A percentile compares a stretch with the other conserved stretches of the same genome.
Evolutionary conservation across 2,888 invertebrate species (phyloP).

Genomic region (Brachypterus glaber): DNA sequence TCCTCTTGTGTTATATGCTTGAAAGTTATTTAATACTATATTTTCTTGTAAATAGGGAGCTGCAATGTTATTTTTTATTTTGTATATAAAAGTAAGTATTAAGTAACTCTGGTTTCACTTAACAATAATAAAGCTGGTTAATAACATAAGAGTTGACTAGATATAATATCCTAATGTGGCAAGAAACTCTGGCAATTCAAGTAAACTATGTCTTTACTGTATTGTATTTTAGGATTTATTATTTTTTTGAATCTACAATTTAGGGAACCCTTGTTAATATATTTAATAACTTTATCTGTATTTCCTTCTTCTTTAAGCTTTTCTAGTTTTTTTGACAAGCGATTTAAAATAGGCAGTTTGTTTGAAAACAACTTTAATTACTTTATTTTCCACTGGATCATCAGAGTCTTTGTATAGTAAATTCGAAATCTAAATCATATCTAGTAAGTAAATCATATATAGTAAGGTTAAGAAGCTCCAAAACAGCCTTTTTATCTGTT

Average conservation of each 20-base stretch:
- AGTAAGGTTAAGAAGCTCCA: not conserved
- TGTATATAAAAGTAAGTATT: too few relatives aligned
- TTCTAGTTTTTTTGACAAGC: conserved; percentile 1
- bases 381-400: not conserved
- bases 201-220: not conserved
- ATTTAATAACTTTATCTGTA: not conserved
- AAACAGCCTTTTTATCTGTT: not conserved
- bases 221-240: not conserved
- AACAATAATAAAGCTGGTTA: not conserved
- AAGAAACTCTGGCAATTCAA: not conserved
- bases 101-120: conserved; percentile 1
- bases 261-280: conserved; percentile 20
- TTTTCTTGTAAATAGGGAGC: too few relatives aligned
- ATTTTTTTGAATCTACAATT: not conserved
- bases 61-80: too few relatives aligned
- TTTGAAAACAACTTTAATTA: not conserved
- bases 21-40: too few relatives aligned
- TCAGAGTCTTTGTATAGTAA: conserved; percentile 5
- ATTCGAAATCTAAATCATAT: conserved; percentile 5
- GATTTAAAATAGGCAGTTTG: not conserved
- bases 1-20: too few relatives aligned
- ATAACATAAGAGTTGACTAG: not conserved
- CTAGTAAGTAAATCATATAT: too few relatives aligned
- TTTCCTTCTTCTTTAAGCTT: not conserved
- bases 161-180: not conserved